These are phyloP conservation scores for Palythoa grandis DNA, from an alignment of 92 coral and sea anemone genomes.

Conservation along the genomic window DNA sequence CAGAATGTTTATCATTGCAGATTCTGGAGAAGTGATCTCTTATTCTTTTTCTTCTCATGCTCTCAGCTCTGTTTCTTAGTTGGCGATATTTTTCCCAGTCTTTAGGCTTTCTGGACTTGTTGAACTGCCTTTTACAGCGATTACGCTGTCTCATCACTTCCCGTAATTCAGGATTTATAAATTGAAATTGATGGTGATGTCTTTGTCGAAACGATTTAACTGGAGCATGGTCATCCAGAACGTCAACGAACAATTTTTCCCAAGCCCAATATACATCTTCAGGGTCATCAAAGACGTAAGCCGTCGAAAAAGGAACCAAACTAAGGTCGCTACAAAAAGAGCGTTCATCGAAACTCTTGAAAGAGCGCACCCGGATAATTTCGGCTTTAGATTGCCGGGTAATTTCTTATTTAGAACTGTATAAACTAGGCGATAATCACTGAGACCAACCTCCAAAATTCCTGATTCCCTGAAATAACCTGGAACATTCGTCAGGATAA, in stretches of 20 bases:
- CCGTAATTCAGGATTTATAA: slow-evolving; percentile 41
- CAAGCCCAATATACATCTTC: slow-evolving; percentile 28
- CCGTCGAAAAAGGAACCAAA: slow-evolving; percentile 16
- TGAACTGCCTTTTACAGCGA: slow-evolving; percentile 40
- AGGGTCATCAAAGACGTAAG: slow-evolving; percentile 17
- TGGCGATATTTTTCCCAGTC: slow-evolving; percentile 37
- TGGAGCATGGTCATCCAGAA: slow-evolving; percentile 35
- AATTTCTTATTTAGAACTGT: slow-evolving; percentile 32
- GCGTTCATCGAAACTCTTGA: slow-evolving; percentile 23
- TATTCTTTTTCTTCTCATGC: slow-evolving; percentile 13
- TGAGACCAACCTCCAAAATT: slow-evolving; percentile 38
- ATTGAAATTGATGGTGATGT: slow-evolving; percentile 20
- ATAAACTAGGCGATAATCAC: slow-evolving; percentile 50
- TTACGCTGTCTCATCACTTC: slow-evolving; percentile 33
- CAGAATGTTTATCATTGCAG: background rate
- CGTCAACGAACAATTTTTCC: slow-evolving; percentile 23
- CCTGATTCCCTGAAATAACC: slow-evolving; percentile 37
- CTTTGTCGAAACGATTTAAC: background rate
- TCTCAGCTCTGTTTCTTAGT: slow-evolving; percentile 35
- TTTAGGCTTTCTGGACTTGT: slow-evolving; percentile 42
- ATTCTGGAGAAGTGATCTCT: background rate
- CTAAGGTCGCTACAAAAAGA: slow-evolving; percentile 16
- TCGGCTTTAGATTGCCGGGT: slow-evolving; percentile 7
- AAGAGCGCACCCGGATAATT: slow-evolving; percentile 18
- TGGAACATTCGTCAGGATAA: slow-evolving; percentile 45